phyloP scores from a whole-genome alignment of 2,797 vertebrate species.

The Gallinago solitaria region DNA sequence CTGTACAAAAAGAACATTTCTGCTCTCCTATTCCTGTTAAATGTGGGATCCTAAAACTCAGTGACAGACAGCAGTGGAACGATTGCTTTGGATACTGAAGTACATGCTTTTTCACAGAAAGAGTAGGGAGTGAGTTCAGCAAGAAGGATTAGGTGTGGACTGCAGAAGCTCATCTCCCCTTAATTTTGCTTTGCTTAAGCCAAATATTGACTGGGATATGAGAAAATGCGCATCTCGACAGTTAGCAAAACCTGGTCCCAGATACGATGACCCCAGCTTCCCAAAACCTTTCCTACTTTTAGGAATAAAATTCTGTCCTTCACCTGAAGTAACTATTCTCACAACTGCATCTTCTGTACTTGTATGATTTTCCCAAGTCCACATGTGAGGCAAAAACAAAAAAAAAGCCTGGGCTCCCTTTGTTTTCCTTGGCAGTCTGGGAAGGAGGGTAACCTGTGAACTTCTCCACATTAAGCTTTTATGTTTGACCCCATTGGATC shows the following conservation, averaged over 20 bases:
- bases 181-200: background rate
- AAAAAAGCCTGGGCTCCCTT: background rate
- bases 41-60: background rate
- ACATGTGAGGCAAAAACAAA: background rate
- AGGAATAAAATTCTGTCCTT: background rate
- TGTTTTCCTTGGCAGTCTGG: background rate
- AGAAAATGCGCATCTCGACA: background rate
- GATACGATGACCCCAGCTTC: background rate
- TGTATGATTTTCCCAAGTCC: background rate
- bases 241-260: background rate
- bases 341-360: background rate
- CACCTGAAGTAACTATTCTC: background rate
- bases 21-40: background rate
- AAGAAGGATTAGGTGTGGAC: background rate
- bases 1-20: background rate
- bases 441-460: background rate
- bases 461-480: background rate
- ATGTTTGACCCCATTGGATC: background rate
- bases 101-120: background rate
- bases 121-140: background rate
- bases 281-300: background rate
- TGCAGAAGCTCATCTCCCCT: background rate
- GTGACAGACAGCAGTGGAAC: background rate
- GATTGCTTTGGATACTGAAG: background rate
- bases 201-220: background rate